A percentile compares a stretch with the other conserved stretches of the same genome.
These are phyloP conservation scores for Silvanus unidentatus DNA, from an alignment of 2,888 invertebrate genomes.

Conservation along the genomic window DNA sequence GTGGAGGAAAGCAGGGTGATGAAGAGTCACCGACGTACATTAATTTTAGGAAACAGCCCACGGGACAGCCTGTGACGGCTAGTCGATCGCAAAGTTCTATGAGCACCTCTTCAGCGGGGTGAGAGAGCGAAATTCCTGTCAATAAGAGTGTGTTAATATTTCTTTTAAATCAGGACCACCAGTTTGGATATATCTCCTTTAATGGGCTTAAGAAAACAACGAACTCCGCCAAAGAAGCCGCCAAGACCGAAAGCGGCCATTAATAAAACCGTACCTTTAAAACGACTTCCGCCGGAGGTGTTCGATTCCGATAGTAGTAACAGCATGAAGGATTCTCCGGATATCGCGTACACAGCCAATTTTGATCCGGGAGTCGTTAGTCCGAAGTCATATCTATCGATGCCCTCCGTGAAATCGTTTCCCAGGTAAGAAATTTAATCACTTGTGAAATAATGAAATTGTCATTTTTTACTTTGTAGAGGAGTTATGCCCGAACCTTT, in stretches of 20 bases:
- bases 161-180: constrained; percentile 28
- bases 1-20: constrained; percentile 47
- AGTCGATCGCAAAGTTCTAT: constrained; percentile 32
- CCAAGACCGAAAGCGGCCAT: constrained; percentile 37
- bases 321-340: constrained; percentile 34
- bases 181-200: constrained; percentile 43
- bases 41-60: constrained; percentile 35
- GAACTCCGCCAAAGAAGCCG: constrained; percentile 32
- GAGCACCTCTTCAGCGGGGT: constrained; percentile 33
- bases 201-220: constrained; percentile 35
- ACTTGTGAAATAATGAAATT: too few relatives aligned
- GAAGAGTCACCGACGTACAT: constrained; percentile 42
- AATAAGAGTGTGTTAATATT: not conserved
- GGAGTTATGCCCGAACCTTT: constrained; percentile 71
- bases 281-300: constrained; percentile 28
- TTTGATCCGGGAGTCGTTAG: constrained; percentile 41
- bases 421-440: too few relatives aligned
- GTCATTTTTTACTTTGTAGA: constrained; percentile 43
- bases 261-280: constrained; percentile 40
- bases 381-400: constrained; percentile 74
- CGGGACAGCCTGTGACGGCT: constrained; percentile 28
- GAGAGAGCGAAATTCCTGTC: constrained; percentile 1
- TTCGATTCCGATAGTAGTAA: constrained; percentile 38
- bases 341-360: constrained; percentile 30
- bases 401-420: constrained; percentile 82